Evolutionary conservation across 1,140 invertebrate species (phyloP).

Genomic region (Rhagoletis zephyria): DNA sequence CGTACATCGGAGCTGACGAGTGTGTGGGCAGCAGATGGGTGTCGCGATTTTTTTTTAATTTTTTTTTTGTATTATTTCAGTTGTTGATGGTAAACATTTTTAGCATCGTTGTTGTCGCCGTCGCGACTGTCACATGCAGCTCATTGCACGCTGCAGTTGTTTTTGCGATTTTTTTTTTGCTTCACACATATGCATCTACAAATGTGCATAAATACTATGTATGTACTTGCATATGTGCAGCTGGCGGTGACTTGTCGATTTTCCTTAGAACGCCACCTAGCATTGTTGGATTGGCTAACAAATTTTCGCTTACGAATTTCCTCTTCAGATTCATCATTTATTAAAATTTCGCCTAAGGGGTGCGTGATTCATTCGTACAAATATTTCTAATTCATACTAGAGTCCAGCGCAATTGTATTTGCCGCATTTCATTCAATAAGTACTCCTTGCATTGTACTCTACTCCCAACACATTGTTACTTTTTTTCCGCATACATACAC

Average conservation of each 20-base stretch:
- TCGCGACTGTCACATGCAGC: constrained; percentile 33
- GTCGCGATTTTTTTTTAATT: background rate
- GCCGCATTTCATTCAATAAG: too few relatives aligned
- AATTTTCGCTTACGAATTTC: background rate
- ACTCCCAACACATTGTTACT: too few relatives aligned
- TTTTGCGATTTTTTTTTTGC: background rate
- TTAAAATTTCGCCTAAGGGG: too few relatives aligned
- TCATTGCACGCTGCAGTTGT: background rate
- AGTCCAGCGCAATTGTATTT: too few relatives aligned
- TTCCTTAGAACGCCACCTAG: background rate
- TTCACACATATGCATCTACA: background rate
- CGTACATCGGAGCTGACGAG: background rate
- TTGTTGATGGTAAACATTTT: constrained; percentile 36
- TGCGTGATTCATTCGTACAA: too few relatives aligned
- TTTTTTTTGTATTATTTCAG: background rate
- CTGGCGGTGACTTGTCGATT: background rate
- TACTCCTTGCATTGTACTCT: too few relatives aligned
- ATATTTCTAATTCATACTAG: too few relatives aligned
- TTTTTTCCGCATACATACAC: too few relatives aligned
- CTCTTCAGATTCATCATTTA: too few relatives aligned
- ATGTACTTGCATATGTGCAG: background rate
- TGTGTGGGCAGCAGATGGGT: constrained; percentile 27
- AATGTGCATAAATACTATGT: background rate
- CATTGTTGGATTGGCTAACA: background rate
- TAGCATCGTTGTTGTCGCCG: background rate